These are phyloP conservation scores for Trypoxylon attenuatum DNA, from an alignment of 2,888 invertebrate genomes.

Conservation along the genomic window DNA sequence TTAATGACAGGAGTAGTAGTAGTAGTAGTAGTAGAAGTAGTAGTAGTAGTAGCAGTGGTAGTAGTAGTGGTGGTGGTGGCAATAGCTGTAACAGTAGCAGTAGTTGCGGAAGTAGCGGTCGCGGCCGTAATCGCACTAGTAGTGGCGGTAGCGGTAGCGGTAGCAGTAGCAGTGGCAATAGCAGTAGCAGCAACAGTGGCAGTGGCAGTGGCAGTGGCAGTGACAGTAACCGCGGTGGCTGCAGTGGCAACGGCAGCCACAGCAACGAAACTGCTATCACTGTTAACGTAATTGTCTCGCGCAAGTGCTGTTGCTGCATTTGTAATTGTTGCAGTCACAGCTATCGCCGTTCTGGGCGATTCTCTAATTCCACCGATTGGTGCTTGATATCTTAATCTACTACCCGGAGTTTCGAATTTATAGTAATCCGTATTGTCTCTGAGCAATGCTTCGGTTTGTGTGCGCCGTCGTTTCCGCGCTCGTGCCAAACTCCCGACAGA, in stretches of 20 bases:
- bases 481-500: slow-evolving; percentile 56
- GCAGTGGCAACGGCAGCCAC: background rate
- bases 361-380: slow-evolving; percentile 73
- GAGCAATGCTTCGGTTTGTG: slow-evolving; percentile 78
- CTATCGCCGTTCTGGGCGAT: slow-evolving; percentile 47
- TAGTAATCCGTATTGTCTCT: slow-evolving; percentile 79
- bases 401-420: slow-evolving; percentile 75
- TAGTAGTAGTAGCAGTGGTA: too few species aligned
- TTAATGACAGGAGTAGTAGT: too few species aligned
- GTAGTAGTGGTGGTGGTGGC: too few species aligned
- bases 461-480: slow-evolving; percentile 74
- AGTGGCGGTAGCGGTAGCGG: too few species aligned
- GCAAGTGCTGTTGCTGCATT: background rate
- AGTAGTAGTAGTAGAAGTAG: too few species aligned
- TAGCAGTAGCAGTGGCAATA: background rate
- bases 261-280: too few species aligned
- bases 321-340: slow-evolving; percentile 49
- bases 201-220: background rate
- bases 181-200: background rate
- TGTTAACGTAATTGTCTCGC: too few species aligned
- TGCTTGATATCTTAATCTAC: slow-evolving; percentile 75
- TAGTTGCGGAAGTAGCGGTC: too few species aligned
- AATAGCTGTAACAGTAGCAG: too few species aligned
- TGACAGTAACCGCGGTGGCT: background rate
- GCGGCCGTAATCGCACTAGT: too few species aligned